These are phyloP conservation scores for Lycophotia porphyrea DNA, from an alignment of 2,888 invertebrate genomes.

Conservation along the genomic window DNA sequence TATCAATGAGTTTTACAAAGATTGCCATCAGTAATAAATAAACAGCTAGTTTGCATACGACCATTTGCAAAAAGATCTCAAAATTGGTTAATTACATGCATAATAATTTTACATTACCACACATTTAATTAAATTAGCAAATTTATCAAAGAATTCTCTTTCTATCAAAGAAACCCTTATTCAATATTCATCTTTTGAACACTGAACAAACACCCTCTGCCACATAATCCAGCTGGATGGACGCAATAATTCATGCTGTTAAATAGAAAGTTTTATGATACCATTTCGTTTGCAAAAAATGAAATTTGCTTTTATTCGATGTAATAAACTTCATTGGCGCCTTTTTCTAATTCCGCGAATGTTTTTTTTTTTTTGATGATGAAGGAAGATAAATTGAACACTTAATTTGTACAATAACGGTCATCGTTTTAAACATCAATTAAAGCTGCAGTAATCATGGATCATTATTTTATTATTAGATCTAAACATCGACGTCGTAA, in stretches of 20 bases:
- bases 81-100: not conserved
- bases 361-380: constrained; percentile 13
- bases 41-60: not conserved
- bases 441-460: not conserved
- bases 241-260: constrained; percentile 27
- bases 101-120: not conserved
- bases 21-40: not conserved
- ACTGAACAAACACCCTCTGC: constrained; percentile 10
- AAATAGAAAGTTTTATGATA: constrained; percentile 36
- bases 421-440: not conserved
- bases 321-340: constrained; percentile 29
- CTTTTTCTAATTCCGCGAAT: constrained; percentile 6
- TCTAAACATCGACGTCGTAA: not conserved
- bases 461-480: constrained; percentile 5
- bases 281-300: constrained; percentile 23
- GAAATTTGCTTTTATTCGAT: constrained; percentile 31
- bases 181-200: constrained; percentile 24
- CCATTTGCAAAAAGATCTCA: not conserved
- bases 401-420: not conserved
- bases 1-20: not conserved
- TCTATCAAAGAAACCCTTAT: constrained; percentile 28
- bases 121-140: constrained; percentile 18
- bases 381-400: not conserved
- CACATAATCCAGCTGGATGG: constrained; percentile 26
- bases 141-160: constrained; percentile 4